Evolutionary conservation across 2,113 vertebrate species (phyloP), one percentile per base, ranked within the genome.

Genomic region (Halcyon senegalensis): DNA sequence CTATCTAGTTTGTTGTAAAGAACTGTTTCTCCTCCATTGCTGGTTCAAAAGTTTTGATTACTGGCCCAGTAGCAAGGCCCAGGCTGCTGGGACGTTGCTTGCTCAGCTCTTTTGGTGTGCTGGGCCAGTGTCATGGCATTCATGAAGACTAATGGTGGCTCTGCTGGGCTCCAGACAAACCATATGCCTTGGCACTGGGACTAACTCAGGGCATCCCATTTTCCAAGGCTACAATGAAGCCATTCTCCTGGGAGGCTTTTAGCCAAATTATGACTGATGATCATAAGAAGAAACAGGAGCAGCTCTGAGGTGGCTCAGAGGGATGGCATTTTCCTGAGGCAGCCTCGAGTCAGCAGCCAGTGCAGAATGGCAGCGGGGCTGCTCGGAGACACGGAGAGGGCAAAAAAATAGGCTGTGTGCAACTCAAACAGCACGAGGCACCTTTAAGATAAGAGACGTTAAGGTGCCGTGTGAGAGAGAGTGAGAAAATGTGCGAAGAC

Each of bases 151-250:
- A 5, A 16, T 0, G 20, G 58, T 0, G 0, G 16, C 6, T n/a
- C 23, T 7, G n/a, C 35, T 3, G 1, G 64, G 66, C 44, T 31
- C 20, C 17, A 2, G 37, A 15, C n/a, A 31, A 58, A 48, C 27
- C 39, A 3, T 3, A 7, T 0, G 0, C 41, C 11, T 82, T 1
- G 0, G 46, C 8, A 20, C 28, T 4, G 9, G 19, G 3, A 35
- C 28, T 60, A 30, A 14, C 46, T 37, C 31, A 5, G 41, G 28
- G 17, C 0, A 0, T 10, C 23, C 7, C 7, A 6, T 84, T 62
- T 48, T 25, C 60, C 31, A 73, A 23, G 35, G 43, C 48, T 56
- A 23, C 33, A 5, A 23, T 39, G 35, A 43, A 79, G 39, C 39
- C 4, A 5, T 76, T 51, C 11, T 84, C 24, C 18, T 33, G 70